Evolutionary conservation across 2,113 vertebrate species (phyloP).

Genomic region (Recurvirostra avosetta): DNA sequence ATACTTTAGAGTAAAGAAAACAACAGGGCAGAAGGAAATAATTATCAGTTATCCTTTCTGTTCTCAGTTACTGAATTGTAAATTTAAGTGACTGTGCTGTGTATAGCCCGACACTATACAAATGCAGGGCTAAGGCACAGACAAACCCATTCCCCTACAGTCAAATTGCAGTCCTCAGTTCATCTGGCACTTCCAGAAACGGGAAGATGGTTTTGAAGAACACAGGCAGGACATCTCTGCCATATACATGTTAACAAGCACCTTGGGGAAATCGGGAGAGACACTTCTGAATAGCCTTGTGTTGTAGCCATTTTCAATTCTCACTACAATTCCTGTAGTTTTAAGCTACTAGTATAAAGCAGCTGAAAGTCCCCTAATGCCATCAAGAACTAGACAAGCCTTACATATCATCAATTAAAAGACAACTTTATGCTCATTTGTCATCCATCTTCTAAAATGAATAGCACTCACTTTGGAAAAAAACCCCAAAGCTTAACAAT

Average conservation of each 20-base stretch:
- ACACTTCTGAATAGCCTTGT: neutral
- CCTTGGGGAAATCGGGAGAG: neutral
- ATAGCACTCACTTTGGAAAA: neutral
- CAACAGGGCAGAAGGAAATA: neutral
- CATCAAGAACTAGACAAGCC: neutral
- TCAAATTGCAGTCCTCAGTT: neutral
- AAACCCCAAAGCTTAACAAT: neutral
- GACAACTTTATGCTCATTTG: neutral
- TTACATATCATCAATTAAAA: neutral
- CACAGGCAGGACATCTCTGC: neutral
- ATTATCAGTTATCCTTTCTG: neutral
- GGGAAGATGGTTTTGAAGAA: neutral
- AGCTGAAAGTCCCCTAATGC: neutral
- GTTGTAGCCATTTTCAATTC: neutral
- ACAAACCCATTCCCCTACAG: neutral
- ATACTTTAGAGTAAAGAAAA: neutral
- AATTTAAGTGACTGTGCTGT: neutral
- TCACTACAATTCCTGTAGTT: neutral
- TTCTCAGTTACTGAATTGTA: neutral
- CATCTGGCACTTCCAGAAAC: neutral
- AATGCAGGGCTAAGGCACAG: neutral
- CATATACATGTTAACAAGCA: neutral
- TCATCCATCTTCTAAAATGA: neutral
- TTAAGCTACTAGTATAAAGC: neutral
- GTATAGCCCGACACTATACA: neutral